Evolutionary conservation across 2,888 invertebrate genomes (phyloP), one percentile per base, ranked within the genome.

Genomic region (Oscheius sp.): DNA sequence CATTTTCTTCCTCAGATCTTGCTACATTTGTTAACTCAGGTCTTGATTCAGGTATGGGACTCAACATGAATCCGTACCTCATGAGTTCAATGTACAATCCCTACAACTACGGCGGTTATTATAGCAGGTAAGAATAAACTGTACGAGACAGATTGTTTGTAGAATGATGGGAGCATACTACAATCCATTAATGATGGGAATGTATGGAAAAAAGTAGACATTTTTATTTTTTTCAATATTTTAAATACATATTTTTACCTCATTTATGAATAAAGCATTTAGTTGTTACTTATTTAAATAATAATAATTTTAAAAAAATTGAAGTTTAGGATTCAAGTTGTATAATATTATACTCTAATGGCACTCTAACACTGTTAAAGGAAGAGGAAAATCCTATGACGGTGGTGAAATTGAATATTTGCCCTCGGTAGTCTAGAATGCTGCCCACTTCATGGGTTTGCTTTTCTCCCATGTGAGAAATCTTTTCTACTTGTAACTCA

Each of bases 1-100:
- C 22, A 26, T 26, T 28, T 59, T 59, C 28, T 28, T 41, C 12
- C 5, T 2, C 24, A 57, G 6, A 41, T 57, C 3, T 41, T 14
- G 17, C 22, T 57, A 24, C 26, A 22, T 4, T 24, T 24, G 12
- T 36, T 2, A 12, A 17, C 14, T 59, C 2, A 20, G 59, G 59
- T 44, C 41, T 59, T 6, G 54, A 36, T 1, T 24, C 24, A 24
- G 24, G 24, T 17, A 22, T 24, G 20, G 44, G 41, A 2, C 26
- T 28, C 24, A n/a, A n/a, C n/a, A n/a, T n/a, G n/a, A 59, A 59
- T 44, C 59, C 59, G 3, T 54, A 54, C 20, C 41, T 59, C 26
- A 59, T 59, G 59, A 59, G 20, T 41, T 38, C 41, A 2, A 24
- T 59, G 30, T 59, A 59, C 59, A 59, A 41, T 44, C 59, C 59